Percentiles rank a stretch among this genome's conserved stretches.
These are phyloP conservation scores for Drosophila paracracens DNA, from an alignment of 2,888 invertebrate genomes.

Conservation along the genomic window DNA sequence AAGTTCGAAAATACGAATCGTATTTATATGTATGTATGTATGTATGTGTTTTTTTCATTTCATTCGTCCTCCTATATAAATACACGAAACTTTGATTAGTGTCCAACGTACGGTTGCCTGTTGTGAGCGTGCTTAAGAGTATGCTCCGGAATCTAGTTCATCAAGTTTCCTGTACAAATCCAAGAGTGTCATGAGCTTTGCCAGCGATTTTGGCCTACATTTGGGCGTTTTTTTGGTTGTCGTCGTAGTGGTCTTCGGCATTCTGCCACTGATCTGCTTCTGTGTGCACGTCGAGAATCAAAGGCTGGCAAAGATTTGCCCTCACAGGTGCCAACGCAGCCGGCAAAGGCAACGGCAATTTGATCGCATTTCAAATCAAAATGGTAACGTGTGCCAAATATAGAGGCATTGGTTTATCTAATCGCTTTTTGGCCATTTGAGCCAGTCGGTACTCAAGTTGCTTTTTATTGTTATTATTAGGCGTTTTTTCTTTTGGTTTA, in stretches of 20 bases:
- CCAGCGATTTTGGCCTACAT: constrained; percentile 39
- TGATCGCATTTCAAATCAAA: constrained; percentile 30
- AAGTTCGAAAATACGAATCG: constrained; percentile 5
- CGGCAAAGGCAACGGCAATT: constrained; percentile 22
- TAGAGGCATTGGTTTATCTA: constrained; percentile 53
- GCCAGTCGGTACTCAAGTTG: constrained; percentile 28
- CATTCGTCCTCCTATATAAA: constrained; percentile 16
- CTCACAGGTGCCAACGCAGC: constrained; percentile 40
- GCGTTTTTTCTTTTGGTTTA: constrained; percentile 5
- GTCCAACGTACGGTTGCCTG: constrained; percentile 39
- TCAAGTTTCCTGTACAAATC: neutral
- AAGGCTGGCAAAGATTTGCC: constrained; percentile 65
- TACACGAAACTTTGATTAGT: constrained; percentile 40
- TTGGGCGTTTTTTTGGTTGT: constrained; percentile 53
- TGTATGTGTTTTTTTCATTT: neutral
- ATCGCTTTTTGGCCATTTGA: constrained; percentile 38
- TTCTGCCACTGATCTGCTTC: constrained; percentile 71
- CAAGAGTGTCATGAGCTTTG: constrained; percentile 41
- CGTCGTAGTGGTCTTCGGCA: constrained; percentile 57
- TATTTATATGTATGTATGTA: neutral
- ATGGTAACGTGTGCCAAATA: constrained; percentile 72
- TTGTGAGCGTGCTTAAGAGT: constrained; percentile 36
- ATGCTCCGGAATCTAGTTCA: constrained; percentile 17
- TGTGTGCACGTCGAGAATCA: constrained; percentile 66
- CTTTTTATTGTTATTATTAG: constrained; percentile 20